Evolutionary conservation across 2,888 invertebrate genomes (phyloP), one percentile per base, ranked within the genome.

Genomic region (Oscheius sp.): DNA sequence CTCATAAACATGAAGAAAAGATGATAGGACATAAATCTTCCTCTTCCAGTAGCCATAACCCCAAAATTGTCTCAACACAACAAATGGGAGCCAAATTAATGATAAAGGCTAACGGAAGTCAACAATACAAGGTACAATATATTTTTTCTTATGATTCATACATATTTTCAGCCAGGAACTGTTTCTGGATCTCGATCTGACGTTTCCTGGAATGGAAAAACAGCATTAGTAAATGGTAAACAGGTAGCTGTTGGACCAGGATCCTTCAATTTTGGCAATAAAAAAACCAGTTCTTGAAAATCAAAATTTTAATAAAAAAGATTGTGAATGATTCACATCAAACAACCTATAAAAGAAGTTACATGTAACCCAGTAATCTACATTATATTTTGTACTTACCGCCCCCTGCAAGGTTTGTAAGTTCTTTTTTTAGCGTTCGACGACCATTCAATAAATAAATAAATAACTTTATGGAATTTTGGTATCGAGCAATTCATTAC

Each of bases 231-330:
- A 3, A 70, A 74, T 61, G 74, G 77, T 17, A 77, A 77, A 30
- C 54, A 68, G n/a, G 44, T 73, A 6, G 77, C 61, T 22, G 69
- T 64, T 0, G 77, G 73, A 32, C 57, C 56, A 5, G 77, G 77
- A 45, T 74, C 71, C 17, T 77, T 77, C 56, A 33, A 69, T 20
- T 77, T 77, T 68, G 77, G 77, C 2, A 47, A 32, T 4, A n/a
- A n/a, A n/a, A n/a, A n/a, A n/a, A n/a, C n/a, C n/a, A n/a, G n/a
- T n/a, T n/a, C n/a, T n/a, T n/a, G n/a, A n/a, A n/a, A n/a, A n/a
- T n/a, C n/a, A n/a, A n/a, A n/a, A n/a, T n/a, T n/a, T n/a, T n/a
- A n/a, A n/a, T n/a, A n/a, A n/a, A n/a, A n/a, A n/a, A n/a, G n/a
- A n/a, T n/a, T n/a, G n/a, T n/a, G n/a, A n/a, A n/a, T n/a, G n/a